phyloP scores from a whole-genome alignment of 2,888 invertebrate genomes.

The Lottia scabra region DNA sequence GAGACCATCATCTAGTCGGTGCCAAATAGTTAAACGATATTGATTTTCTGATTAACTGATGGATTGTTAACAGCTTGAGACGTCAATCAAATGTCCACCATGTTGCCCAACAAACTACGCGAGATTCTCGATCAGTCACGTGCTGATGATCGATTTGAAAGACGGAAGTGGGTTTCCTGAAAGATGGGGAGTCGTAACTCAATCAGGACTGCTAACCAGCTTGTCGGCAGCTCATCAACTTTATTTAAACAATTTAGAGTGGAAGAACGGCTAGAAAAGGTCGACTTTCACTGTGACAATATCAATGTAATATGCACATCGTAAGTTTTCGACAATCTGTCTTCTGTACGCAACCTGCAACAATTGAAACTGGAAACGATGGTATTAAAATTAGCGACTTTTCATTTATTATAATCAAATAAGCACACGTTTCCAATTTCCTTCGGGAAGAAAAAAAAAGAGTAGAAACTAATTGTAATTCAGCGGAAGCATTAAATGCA shows the following conservation, averaged over 20 bases:
- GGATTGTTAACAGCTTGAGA: slow-evolving; percentile 6
- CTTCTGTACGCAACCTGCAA: too few relatives aligned
- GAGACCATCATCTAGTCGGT: background rate
- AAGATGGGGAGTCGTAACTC: slow-evolving; percentile 6
- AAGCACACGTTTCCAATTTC: too few relatives aligned
- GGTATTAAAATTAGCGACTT: too few relatives aligned
- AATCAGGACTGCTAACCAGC: slow-evolving; percentile 3
- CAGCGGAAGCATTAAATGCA: too few relatives aligned
- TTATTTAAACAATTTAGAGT: slow-evolving; percentile 1
- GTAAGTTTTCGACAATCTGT: too few relatives aligned
- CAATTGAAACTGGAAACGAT: too few relatives aligned
- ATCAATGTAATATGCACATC: too few relatives aligned
- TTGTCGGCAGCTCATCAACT: slow-evolving; percentile 3
- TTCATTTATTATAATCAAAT: too few relatives aligned
- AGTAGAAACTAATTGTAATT: too few relatives aligned
- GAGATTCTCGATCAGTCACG: slow-evolving; percentile 7
- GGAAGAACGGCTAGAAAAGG: background rate
- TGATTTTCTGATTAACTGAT: slow-evolving; percentile 4
- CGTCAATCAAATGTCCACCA: background rate
- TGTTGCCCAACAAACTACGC: slow-evolving; percentile 4
- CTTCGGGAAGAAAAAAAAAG: too few relatives aligned
- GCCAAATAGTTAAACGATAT: slow-evolving; percentile 1
- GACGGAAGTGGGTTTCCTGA: slow-evolving; percentile 4
- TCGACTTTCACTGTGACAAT: background rate
- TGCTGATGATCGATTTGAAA: slow-evolving; percentile 2